Conservation (phyloP, 2,797 vertebrate genomes). For the Zalophus californianus region DNA sequence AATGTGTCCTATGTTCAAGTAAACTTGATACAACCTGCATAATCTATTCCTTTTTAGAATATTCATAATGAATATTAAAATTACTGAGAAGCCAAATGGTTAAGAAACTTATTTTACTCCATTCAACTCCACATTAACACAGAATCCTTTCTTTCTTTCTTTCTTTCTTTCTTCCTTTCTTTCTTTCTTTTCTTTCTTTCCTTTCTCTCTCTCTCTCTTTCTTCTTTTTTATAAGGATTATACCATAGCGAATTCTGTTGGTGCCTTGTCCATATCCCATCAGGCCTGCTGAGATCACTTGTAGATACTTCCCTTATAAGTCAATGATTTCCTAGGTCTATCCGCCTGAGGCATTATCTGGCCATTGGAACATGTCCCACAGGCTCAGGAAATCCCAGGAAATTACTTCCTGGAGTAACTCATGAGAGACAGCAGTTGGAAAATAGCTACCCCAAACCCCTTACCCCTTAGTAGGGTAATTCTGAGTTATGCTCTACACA, state of each 20-base stretch:
- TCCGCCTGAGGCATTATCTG: background rate
- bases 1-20: background rate
- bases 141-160: background rate
- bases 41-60: background rate
- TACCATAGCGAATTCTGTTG: background rate
- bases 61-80: slow-evolving; percentile 37
- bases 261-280: background rate
- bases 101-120: background rate
- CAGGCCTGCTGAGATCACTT: background rate
- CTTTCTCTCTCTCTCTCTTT: background rate
- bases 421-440: background rate
- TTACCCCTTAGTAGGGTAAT: background rate
- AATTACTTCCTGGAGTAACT: background rate
- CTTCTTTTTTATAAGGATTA: background rate
- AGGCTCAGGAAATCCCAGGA: background rate
- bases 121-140: background rate
- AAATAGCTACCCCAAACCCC: background rate
- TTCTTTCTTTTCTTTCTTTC: background rate
- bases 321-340: background rate
- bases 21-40: background rate
- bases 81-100: background rate
- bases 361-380: background rate
- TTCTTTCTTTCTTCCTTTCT: background rate
- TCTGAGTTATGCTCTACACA: background rate
- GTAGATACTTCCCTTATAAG: background rate